Evolutionary conservation across 35 echinoderm and acorn worm genomes (phyloP), one percentile per base, ranked within the genome.

Genomic region (Heliocidaris tuberculata): DNA sequence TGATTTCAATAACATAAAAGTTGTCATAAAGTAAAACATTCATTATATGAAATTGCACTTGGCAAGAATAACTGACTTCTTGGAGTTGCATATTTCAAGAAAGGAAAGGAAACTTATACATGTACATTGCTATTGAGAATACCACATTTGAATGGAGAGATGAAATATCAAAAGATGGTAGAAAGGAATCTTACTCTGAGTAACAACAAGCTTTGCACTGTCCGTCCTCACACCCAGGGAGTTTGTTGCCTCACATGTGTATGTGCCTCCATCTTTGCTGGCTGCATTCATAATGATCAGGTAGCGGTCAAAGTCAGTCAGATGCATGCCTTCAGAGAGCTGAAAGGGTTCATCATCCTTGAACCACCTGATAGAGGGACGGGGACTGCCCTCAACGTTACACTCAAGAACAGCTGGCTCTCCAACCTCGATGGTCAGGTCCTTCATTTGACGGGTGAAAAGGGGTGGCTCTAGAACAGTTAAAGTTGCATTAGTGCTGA

Each of bases 401-500:
- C 98, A 99, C 85, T 99, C 96, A 19, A 99, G 48, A 5, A 99
- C 90, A 16, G 97, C 96, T 1, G 95, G 87, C 5, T 97, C 97
- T 16, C 97, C 98, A 21, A 94, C 32, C 5, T 70, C 56, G 15
- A 95, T 94, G 47, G 65, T n/a, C 17, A 97, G 61, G 86, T 97
- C 96, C 24, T 94, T 70, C 49, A 96, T 89, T 5, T 86, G 90
- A 42, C 96, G 47, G 32, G 93, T 92, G 71, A 97, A 96, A 59
- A 95, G 94, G 24, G 98, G 98, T 19, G 85, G 59, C 59, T 99
- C 94, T 12, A 99, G 96, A 47, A 99, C 98, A 2, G 96, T 97
- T 8, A 99, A 71, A 16, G 97, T 99, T 0, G 98, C 98, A 93
- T 99, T 99, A 71, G 96, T 95, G 32, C 95, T 92, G 54, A 99